Evolutionary conservation across 1,140 invertebrate genomes (phyloP).

Genomic region (Drosophila tsacasi): DNA sequence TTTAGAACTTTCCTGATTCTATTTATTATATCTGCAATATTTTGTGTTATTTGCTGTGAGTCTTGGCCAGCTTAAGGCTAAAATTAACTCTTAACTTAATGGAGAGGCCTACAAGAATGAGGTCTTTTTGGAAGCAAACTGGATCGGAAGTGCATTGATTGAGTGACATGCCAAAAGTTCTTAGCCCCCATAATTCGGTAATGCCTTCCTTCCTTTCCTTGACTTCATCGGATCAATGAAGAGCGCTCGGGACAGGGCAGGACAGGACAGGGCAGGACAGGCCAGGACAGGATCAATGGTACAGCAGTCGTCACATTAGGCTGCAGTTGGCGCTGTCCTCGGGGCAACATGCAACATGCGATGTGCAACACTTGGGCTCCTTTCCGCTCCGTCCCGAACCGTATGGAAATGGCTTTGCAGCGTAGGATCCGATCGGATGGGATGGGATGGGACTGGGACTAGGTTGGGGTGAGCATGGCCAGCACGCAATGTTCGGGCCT

Average conservation of each 20-base stretch:
- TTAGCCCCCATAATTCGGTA: slow-evolving; percentile 14
- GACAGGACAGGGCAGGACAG: slow-evolving; percentile 13
- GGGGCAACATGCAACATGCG: slow-evolving; percentile 63
- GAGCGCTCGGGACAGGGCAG: slow-evolving; percentile 1
- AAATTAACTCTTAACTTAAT: background rate
- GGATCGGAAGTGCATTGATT: slow-evolving; percentile 70
- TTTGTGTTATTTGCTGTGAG: background rate
- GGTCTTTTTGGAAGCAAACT: background rate
- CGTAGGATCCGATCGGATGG: background rate
- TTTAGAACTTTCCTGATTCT: background rate
- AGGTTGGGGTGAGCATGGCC: slow-evolving; percentile 7
- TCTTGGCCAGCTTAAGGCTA: background rate
- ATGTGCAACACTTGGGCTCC: slow-evolving; percentile 31
- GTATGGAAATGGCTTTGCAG: slow-evolving; percentile 6
- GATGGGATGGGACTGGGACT: slow-evolving; percentile 4
- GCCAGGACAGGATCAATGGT: slow-evolving; percentile 59
- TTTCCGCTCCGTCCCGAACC: slow-evolving; percentile 8
- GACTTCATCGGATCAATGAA: slow-evolving; percentile 12
- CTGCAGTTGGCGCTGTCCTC: slow-evolving; percentile 62
- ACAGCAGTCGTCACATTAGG: slow-evolving; percentile 75
- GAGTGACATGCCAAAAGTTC: slow-evolving; percentile 50
- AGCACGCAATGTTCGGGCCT: slow-evolving; percentile 61
- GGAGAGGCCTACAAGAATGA: background rate
- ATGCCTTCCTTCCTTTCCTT: slow-evolving; percentile 22
- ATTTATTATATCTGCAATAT: background rate